Conservation (phyloP, 1,140 invertebrate species). For the Campoletis sonorensis region DNA sequence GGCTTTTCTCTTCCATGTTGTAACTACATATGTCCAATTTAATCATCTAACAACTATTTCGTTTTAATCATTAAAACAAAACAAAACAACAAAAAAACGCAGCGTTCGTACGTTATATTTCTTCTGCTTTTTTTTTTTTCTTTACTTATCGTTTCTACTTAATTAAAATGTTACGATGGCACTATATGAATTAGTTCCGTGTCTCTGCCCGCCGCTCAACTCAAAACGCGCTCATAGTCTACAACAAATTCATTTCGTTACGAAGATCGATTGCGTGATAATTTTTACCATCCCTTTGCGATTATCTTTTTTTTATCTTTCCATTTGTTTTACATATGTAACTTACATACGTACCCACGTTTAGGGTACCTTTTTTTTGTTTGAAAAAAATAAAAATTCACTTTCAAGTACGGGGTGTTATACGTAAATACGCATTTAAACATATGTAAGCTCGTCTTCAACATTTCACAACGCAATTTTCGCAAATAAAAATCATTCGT, state of each 20-base stretch:
- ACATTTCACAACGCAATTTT: conserved; percentile 61
- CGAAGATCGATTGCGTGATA: conserved; percentile 58
- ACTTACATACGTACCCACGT: too few species aligned
- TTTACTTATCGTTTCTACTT: conserved; percentile 50
- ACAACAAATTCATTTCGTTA: conserved; percentile 63
- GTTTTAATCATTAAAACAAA: not conserved
- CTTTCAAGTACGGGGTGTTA: not conserved
- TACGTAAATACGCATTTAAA: conserved; percentile 42
- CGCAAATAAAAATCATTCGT: conserved; percentile 20
- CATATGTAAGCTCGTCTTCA: conserved; percentile 41
- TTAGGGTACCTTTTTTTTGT: not conserved
- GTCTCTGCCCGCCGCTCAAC: conserved; percentile 38
- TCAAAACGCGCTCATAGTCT: conserved; percentile 54
- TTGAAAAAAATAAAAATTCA: not conserved
- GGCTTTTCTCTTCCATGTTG: conserved; percentile 62
- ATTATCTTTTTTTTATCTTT: not conserved
- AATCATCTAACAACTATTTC: conserved; percentile 37
- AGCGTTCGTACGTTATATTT: not conserved
- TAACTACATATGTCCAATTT: conserved; percentile 58
- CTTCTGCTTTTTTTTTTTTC: not conserved
- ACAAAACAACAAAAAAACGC: not conserved
- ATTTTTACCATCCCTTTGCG: conserved; percentile 38
- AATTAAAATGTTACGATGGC: conserved; percentile 74
- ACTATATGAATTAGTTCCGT: conserved; percentile 72
- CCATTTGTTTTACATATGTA: not conserved